These are phyloP conservation scores for Megalops atlanticus DNA, from an alignment of 2,113 vertebrate genomes.

Conservation along the genomic window DNA sequence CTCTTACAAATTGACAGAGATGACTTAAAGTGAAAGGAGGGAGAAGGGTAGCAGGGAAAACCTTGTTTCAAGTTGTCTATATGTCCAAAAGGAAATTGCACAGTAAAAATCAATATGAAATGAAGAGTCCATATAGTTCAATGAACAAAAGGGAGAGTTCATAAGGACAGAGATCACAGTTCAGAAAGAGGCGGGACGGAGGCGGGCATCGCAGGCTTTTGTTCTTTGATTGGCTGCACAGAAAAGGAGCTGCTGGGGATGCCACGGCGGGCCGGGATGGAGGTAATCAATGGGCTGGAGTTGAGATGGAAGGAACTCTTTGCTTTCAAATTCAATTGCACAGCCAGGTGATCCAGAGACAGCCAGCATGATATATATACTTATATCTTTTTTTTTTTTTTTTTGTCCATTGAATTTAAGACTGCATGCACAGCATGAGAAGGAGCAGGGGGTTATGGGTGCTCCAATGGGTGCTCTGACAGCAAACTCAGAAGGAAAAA, in stretches of 20 bases:
- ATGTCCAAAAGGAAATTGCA: constrained; percentile 88
- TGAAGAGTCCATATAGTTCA: constrained; percentile 90
- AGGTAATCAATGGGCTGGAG: constrained; percentile 90
- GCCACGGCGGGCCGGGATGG: constrained; percentile 84
- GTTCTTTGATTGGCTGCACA: constrained; percentile 90
- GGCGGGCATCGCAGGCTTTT: constrained; percentile 86
- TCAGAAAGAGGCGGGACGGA: constrained; percentile 90
- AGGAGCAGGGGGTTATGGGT: constrained; percentile 83
- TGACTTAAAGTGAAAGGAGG: constrained; percentile 85
- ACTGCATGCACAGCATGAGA: constrained; percentile 91
- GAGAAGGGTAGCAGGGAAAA: constrained; percentile 70
- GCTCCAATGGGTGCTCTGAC: constrained; percentile 85
- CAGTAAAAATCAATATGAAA: constrained; percentile 90
- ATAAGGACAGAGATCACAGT: constrained; percentile 89
- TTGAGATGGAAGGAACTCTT: constrained; percentile 90
- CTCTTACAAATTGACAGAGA: constrained; percentile 86
- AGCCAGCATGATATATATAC: constrained; percentile 80
- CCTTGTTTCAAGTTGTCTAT: constrained; percentile 82
- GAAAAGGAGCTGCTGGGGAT: constrained; percentile 86
- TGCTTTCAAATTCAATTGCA: constrained; percentile 88
- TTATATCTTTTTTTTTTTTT: constrained; percentile 30
- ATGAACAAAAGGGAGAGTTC: constrained; percentile 88
- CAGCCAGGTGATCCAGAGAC: constrained; percentile 91
- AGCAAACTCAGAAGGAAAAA: constrained; percentile 86
- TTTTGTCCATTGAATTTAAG: constrained; percentile 85